Evolutionary conservation across 2,113 vertebrate genomes (phyloP).

Genomic region (Neolamprologus falcicula): DNA sequence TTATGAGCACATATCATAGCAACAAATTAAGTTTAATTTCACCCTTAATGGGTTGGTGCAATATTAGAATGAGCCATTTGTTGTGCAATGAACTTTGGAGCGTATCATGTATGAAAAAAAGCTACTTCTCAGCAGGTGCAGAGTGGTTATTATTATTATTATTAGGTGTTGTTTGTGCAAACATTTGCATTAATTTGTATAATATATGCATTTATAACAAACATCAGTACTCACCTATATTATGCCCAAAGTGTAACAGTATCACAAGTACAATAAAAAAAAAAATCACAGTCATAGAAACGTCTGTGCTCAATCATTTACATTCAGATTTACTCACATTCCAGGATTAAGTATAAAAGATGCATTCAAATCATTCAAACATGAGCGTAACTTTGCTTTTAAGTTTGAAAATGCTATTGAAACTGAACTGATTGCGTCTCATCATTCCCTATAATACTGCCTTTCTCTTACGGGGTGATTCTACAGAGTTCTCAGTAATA

Average conservation of each 20-base stretch:
- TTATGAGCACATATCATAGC: neutral
- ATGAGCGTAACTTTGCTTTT: neutral
- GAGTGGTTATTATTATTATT: neutral
- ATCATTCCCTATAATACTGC: neutral
- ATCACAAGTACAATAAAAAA: neutral
- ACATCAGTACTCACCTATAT: neutral
- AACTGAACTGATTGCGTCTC: neutral
- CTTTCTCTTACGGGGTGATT: neutral
- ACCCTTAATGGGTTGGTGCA: neutral
- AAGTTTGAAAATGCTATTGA: neutral
- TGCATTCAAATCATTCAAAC: neutral
- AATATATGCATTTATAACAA: neutral
- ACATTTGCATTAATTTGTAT: neutral
- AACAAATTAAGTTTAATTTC: neutral
- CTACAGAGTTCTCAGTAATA: neutral
- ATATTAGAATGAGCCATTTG: conserved; percentile 4
- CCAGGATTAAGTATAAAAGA: neutral
- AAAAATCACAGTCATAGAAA: neutral
- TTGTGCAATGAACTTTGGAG: neutral
- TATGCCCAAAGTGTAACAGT: neutral
- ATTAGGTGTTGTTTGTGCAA: neutral
- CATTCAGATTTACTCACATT: neutral
- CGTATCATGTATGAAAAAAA: neutral
- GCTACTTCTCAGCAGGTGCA: neutral
- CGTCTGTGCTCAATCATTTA: neutral